Conservation (phyloP, 2,888 invertebrate genomes). For the Willowsia nigromaculata region DNA sequence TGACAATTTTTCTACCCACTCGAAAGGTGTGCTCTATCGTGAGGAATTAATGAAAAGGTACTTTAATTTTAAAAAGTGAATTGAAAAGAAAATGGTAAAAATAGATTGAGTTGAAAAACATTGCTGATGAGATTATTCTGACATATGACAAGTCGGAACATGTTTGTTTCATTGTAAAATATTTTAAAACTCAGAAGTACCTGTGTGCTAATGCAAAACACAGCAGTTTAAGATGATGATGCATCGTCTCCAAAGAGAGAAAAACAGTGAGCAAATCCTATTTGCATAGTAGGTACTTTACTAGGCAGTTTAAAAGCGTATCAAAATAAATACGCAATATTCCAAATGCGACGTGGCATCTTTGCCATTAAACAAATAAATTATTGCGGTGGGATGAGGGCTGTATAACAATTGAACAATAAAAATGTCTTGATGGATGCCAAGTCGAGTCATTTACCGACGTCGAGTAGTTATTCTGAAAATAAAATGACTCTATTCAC, state of each 20-base stretch:
- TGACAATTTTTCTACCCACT: background rate
- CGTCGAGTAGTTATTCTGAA: slow-evolving; percentile 26
- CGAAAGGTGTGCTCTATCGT: background rate
- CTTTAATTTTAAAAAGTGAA: slow-evolving; percentile 18
- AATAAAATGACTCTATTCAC: slow-evolving; percentile 34
- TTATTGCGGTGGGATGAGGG: background rate
- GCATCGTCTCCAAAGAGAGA: background rate
- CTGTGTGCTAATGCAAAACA: background rate
- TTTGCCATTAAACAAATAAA: slow-evolving; percentile 36
- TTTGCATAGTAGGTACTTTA: slow-evolving; percentile 25
- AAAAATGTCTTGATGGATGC: slow-evolving; percentile 28
- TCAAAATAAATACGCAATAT: background rate
- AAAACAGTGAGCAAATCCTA: background rate
- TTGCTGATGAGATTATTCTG: slow-evolving; percentile 29
- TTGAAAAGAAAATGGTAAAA: slow-evolving; percentile 25
- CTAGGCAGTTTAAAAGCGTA: too few relatives aligned
- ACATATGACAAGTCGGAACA: slow-evolving; percentile 40
- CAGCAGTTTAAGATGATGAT: slow-evolving; percentile 14
- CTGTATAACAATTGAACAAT: slow-evolving; percentile 37
- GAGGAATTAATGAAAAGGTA: slow-evolving; percentile 11
- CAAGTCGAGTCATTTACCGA: slow-evolving; percentile 31
- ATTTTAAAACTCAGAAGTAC: slow-evolving; percentile 9
- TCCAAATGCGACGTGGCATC: background rate
- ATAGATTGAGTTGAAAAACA: slow-evolving; percentile 23
- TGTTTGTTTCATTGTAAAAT: slow-evolving; percentile 41